Evolutionary conservation across 2,797 vertebrate genomes (phyloP).

Genomic region (Gambusia yucatana): DNA sequence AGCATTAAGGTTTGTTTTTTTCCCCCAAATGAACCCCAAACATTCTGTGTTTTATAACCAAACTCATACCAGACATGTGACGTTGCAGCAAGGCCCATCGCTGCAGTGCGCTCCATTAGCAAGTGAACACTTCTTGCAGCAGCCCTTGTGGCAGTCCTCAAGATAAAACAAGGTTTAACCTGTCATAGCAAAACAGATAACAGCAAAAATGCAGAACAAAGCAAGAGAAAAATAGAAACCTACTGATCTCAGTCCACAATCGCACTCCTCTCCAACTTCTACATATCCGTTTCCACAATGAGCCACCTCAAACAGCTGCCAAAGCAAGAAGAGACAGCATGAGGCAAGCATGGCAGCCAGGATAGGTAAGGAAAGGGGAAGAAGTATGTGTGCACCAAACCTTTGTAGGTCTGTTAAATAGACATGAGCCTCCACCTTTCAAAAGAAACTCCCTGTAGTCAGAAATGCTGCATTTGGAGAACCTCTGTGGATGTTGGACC

Average conservation of each 20-base stretch:
- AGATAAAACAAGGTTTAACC: slow-evolving; percentile 11
- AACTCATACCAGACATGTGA: slow-evolving; percentile 89
- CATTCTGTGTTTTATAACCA: not conserved
- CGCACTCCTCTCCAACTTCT: slow-evolving; percentile 96
- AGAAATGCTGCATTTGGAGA: slow-evolving; percentile 97
- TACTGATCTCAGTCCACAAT: slow-evolving; percentile 91
- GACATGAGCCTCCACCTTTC: slow-evolving; percentile 94
- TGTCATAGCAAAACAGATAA: slow-evolving; percentile 9
- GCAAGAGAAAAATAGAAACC: slow-evolving; percentile 57
- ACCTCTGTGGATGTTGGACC: slow-evolving; percentile 91
- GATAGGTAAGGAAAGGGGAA: not conserved
- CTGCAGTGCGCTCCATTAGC: slow-evolving; percentile 97
- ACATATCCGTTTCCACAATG: slow-evolving; percentile 97
- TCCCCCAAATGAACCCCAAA: not conserved
- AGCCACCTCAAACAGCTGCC: slow-evolving; percentile 90
- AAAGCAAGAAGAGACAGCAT: slow-evolving; percentile 42
- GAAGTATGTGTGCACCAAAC: slow-evolving; percentile 66
- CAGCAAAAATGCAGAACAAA: slow-evolving; percentile 9
- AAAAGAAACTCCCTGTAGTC: slow-evolving; percentile 95
- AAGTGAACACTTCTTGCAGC: slow-evolving; percentile 98
- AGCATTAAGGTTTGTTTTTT: not conserved
- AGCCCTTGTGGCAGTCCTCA: slow-evolving; percentile 94
- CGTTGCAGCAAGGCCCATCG: slow-evolving; percentile 96
- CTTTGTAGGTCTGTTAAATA: slow-evolving; percentile 97
- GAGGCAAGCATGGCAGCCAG: not conserved